Evolutionary conservation across 2,888 invertebrate species (phyloP).

Genomic region (Eurytoma californica): DNA sequence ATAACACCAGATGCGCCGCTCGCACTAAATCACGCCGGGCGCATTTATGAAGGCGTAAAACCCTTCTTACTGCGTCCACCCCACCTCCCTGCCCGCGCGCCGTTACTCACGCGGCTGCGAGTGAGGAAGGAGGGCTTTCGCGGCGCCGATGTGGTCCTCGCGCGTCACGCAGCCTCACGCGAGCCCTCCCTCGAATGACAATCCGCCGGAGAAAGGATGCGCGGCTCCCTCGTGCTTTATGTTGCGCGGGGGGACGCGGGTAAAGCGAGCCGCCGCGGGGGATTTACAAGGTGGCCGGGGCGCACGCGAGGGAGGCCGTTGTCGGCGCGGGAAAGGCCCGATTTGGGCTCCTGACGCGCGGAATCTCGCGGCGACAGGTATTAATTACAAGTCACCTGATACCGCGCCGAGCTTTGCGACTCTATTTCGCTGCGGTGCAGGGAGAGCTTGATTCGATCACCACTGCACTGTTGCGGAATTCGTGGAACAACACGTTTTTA

Average conservation of each 20-base stretch:
- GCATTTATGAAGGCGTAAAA: constrained; percentile 63
- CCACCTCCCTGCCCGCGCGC: neutral
- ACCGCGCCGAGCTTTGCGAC: constrained; percentile 35
- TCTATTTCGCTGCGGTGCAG: too few relatives aligned
- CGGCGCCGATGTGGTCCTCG: neutral
- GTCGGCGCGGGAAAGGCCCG: neutral
- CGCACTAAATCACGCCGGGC: constrained; percentile 62
- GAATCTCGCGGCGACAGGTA: constrained; percentile 55
- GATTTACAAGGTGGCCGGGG: too few relatives aligned
- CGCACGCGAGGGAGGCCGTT: too few relatives aligned
- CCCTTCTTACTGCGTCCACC: constrained; percentile 41
- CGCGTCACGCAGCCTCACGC: constrained; percentile 27
- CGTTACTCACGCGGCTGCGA: neutral
- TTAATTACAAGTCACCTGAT: constrained; percentile 65
- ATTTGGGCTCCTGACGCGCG: neutral
- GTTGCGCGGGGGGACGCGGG: too few relatives aligned
- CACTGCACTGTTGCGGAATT: too few relatives aligned
- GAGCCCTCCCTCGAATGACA: neutral
- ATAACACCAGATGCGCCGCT: constrained; percentile 61
- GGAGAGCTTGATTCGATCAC: too few relatives aligned
- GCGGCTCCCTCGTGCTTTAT: too few relatives aligned
- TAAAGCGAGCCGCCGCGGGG: too few relatives aligned
- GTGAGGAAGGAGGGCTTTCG: constrained; percentile 6
- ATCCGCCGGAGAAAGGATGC: too few relatives aligned
- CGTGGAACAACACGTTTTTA: too few relatives aligned